Base-by-base conservation (phyloP, 2,113 vertebrate genomes). In the Oceanites oceanicus region DNA sequence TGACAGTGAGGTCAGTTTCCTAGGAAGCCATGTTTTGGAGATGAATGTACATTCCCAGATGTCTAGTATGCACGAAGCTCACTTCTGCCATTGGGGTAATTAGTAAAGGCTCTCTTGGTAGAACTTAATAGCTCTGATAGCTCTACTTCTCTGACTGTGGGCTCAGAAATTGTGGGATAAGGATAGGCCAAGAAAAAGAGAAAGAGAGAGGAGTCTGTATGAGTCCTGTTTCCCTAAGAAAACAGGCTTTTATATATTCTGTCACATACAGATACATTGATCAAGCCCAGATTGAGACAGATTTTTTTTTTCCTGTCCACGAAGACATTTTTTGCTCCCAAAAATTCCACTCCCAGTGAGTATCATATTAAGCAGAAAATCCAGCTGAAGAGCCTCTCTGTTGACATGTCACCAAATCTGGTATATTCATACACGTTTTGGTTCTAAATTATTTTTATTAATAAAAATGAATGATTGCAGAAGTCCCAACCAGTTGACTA, bases 11-110 rank as follows among this genome's bases (percentile, higher is more conserved):
- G 12, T 4, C 22, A 27, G 5, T 89, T 94, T 94, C 52, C 61
- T 52, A 68, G 44, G 73, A 74, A 95, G 40, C 18, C 27, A 8
- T 52, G 14, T 40, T 91, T 91, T 91, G 56, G 49, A 91, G 52
- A 91, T 16, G 5, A 84, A 44, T 63, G 12, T 77, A 45, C 65
- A 71, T 84, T 89, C 38, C 42, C 56, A 77, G 32, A 8, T 86
- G 52, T 87, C 30, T 17, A 40, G 15, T 6, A 47, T 0, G 0
- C 50, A 83, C 0, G 0, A 49, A 86, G 10, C 20, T 73, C 27
- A 62, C 17, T 84, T 84, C 25, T 94, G 47, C n/a, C 38, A 9
- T 4, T 55, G 20, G 13, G 14, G 5, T 67, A 63, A 81, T 77
- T 78, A 55, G 36, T 29, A 92, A 74, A 91, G 22, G 2, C 5